phyloP scores from a whole-genome alignment of 2,113 vertebrate genomes.

The Onychostoma macrolepis region DNA sequence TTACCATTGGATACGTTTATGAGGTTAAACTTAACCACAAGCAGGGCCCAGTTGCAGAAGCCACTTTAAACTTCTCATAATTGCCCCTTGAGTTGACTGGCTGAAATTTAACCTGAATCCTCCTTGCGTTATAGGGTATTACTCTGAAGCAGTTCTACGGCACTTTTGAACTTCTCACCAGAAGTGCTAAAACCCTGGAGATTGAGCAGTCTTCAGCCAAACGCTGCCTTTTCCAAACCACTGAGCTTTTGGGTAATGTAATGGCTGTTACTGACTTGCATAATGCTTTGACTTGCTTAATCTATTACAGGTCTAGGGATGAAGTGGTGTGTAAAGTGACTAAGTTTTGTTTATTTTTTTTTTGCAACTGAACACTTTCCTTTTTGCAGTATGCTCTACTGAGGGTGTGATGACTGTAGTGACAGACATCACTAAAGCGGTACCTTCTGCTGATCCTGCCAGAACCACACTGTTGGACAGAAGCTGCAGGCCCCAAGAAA shows the following conservation, averaged over 20 bases:
- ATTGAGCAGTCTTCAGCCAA: slow-evolving; percentile 42
- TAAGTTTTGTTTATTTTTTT: background rate
- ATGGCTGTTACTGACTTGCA: background rate
- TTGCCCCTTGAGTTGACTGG: background rate
- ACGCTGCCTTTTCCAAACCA: slow-evolving; percentile 59
- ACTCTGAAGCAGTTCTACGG: slow-evolving; percentile 60
- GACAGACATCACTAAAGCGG: slow-evolving; percentile 57
- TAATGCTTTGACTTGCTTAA: background rate
- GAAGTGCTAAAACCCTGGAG: background rate
- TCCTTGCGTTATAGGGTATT: slow-evolving; percentile 51
- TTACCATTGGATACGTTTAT: slow-evolving; percentile 64
- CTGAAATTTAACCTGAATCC: background rate
- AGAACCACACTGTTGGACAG: slow-evolving; percentile 59
- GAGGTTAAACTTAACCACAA: slow-evolving; percentile 46
- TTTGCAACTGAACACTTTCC: background rate
- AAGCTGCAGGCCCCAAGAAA: slow-evolving; percentile 66
- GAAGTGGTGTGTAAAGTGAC: background rate
- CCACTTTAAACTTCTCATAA: background rate
- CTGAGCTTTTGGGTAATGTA: slow-evolving; percentile 65
- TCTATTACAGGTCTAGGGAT: background rate
- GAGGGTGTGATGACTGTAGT: slow-evolving; percentile 71
- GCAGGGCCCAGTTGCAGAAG: background rate
- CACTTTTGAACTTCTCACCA: slow-evolving; percentile 62
- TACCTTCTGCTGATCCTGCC: slow-evolving; percentile 46
- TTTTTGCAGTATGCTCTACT: slow-evolving; percentile 69